Conservation (phyloP, 2,797 vertebrate genomes). For the Serranus cabrilla region DNA sequence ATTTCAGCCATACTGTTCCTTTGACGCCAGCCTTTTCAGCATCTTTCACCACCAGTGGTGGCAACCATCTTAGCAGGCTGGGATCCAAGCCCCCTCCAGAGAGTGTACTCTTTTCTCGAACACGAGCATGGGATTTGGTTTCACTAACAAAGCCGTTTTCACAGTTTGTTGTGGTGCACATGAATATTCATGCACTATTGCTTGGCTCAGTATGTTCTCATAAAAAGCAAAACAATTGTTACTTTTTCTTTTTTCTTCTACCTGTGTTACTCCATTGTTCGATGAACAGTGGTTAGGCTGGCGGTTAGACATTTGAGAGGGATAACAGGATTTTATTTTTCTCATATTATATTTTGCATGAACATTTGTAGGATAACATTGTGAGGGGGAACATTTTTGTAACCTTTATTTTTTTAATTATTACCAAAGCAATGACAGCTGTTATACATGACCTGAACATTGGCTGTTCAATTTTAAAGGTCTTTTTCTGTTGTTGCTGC, state of each 20-base stretch:
- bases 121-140: constrained; percentile 76
- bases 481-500: background rate
- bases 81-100: constrained; percentile 72
- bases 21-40: constrained; percentile 66
- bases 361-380: background rate
- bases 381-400: background rate
- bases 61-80: constrained; percentile 72
- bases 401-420: background rate
- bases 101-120: constrained; percentile 60
- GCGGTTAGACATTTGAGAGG: constrained; percentile 23
- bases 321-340: constrained; percentile 1
- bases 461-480: background rate
- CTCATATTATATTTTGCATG: background rate
- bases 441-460: background rate
- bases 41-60: constrained; percentile 69
- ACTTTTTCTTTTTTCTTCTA: constrained; percentile 31
- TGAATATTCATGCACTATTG: constrained; percentile 78
- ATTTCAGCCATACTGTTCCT: constrained; percentile 64
- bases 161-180: constrained; percentile 75
- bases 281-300: constrained; percentile 17
- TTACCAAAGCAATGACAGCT: background rate
- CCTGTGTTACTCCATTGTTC: constrained; percentile 49
- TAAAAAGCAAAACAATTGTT: constrained; percentile 55
- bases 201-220: constrained; percentile 55
- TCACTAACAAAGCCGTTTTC: constrained; percentile 81